A percentile compares a stretch with the other conserved stretches of the same genome.
Conservation (phyloP, 2,797 vertebrate genomes). For the Pteronotus mesoamericanus region DNA sequence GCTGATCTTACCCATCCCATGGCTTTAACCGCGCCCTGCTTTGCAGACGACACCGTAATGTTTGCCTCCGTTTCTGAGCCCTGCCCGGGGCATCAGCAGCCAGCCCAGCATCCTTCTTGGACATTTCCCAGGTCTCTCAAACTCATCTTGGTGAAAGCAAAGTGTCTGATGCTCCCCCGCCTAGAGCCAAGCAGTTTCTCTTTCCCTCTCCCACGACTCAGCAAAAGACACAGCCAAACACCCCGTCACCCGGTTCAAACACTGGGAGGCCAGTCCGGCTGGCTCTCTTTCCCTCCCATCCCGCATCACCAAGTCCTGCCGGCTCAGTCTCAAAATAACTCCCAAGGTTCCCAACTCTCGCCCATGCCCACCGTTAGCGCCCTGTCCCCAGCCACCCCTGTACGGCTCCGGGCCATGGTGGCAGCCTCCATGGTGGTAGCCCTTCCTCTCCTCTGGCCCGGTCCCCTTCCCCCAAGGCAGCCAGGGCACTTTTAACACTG, state of each 20-base stretch:
- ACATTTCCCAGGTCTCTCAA: background rate
- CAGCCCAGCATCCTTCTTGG: background rate
- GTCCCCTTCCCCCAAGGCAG: background rate
- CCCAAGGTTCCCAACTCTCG: background rate
- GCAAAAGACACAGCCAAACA: background rate
- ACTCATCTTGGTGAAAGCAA: background rate
- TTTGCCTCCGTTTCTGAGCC: background rate
- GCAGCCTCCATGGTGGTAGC: fast-evolving
- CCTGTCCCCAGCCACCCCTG: background rate
- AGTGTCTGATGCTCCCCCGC: background rate
- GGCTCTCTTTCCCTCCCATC: no score
- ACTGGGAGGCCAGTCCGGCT: background rate
- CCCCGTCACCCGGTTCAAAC: background rate
- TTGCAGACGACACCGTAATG: fast-evolving
- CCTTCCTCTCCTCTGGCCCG: background rate
- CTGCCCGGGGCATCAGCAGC: background rate
- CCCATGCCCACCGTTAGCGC: background rate
- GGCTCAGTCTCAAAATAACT: background rate
- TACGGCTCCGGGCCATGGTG: fast-evolving
- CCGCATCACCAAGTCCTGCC: background rate
- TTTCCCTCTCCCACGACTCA: background rate
- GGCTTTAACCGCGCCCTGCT: background rate
- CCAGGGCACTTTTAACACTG: background rate
- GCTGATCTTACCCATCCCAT: background rate
- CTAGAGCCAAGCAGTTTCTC: background rate